These are phyloP conservation scores for Somateria mollissima DNA, from an alignment of 2,797 vertebrate genomes.

Conservation along the genomic window DNA sequence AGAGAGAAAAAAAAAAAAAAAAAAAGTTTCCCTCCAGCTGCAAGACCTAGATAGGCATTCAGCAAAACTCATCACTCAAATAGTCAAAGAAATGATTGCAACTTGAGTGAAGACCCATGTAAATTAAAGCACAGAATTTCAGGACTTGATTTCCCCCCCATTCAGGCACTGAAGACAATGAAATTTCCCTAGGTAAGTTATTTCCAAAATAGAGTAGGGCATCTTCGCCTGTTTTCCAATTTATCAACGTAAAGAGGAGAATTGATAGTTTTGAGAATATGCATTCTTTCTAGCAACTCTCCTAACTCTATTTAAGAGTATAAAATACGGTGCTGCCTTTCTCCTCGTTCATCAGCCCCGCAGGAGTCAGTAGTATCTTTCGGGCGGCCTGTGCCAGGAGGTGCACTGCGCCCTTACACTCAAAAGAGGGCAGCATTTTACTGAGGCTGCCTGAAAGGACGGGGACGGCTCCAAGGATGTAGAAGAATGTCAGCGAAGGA, in stretches of 20 bases:
- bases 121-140: background rate
- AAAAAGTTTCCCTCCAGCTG: background rate
- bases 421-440: slow-evolving; percentile 84
- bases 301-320: background rate
- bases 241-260: background rate
- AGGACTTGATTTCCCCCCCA: background rate
- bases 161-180: background rate
- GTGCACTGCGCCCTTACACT: slow-evolving; percentile 67
- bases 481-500: slow-evolving; percentile 44
- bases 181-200: background rate
- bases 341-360: background rate
- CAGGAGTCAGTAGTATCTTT: background rate
- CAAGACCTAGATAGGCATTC: background rate
- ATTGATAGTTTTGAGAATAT: background rate
- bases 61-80: background rate
- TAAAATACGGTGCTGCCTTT: background rate
- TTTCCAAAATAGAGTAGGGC: background rate
- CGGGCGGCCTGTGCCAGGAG: background rate
- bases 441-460: slow-evolving; percentile 60
- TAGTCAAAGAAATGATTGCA: background rate
- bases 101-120: background rate
- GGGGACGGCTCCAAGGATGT: background rate
- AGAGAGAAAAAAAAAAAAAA: background rate
- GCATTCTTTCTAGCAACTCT: background rate
- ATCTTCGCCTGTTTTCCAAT: background rate